Percentiles rank a stretch among this genome's conserved stretches.
phyloP scores from a whole-genome alignment of 2,888 invertebrate genomes.

The Heterodera filipjevi region DNA sequence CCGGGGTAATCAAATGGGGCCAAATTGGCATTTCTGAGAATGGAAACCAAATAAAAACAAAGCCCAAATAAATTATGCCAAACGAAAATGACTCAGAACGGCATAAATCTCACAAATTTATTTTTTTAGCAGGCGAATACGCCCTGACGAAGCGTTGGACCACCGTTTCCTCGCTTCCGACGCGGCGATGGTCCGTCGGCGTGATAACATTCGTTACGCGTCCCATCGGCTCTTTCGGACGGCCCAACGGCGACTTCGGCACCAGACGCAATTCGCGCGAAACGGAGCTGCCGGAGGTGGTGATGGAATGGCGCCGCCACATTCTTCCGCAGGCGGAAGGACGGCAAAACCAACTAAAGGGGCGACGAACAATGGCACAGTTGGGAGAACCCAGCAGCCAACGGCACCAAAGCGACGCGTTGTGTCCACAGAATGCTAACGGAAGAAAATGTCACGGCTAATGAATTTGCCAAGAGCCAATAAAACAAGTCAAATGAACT shows the following conservation, averaged over 20 bases:
- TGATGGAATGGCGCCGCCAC: not conserved
- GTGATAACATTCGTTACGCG: constrained; percentile 71
- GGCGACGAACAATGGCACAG: not conserved
- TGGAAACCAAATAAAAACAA: not conserved
- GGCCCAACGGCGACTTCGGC: constrained; percentile 49
- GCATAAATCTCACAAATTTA: constrained; percentile 3
- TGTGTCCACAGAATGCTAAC: constrained; percentile 25
- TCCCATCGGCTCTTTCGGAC: constrained; percentile 48
- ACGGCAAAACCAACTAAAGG: not conserved
- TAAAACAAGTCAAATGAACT: not conserved
- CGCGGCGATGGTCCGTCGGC: constrained; percentile 88
- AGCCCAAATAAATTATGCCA: too few species aligned
- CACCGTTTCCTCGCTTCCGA: constrained; percentile 92
- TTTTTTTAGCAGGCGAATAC: constrained; percentile 81
- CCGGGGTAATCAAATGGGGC: constrained; percentile 79
- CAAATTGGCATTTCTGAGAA: too few species aligned
- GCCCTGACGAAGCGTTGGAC: constrained; percentile 90
- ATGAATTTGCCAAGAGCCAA: not conserved
- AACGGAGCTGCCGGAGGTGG: constrained; percentile 9
- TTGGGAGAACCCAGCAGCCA: not conserved
- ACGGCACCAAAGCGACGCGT: not conserved
- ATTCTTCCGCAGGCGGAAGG: not conserved
- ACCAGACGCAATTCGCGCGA: constrained; percentile 39
- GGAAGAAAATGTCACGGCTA: not conserved
- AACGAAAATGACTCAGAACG: too few species aligned